Conservation (phyloP, 2,797 vertebrate genomes). For the Cichlasoma orientale region DNA sequence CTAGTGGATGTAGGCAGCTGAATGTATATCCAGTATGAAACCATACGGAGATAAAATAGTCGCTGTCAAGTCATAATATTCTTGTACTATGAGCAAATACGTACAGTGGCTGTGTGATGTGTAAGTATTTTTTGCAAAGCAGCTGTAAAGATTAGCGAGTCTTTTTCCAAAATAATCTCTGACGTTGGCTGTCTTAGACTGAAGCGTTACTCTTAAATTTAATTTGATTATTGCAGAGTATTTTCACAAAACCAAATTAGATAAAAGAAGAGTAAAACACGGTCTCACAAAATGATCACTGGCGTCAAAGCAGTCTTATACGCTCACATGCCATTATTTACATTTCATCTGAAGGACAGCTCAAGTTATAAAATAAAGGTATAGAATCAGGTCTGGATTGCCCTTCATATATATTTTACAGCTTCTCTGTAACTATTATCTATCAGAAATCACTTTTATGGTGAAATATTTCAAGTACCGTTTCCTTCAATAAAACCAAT, state of each 20-base stretch:
- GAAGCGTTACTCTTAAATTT: neutral
- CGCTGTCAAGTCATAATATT: constrained; percentile 23
- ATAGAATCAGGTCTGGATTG: neutral
- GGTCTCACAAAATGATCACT: neutral
- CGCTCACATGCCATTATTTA: neutral
- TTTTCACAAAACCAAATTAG: neutral
- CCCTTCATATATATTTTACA: constrained; percentile 12
- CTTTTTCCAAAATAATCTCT: neutral
- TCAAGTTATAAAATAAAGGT: neutral
- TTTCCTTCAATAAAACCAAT: constrained; percentile 38
- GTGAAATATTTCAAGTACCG: constrained; percentile 35
- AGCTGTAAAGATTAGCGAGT: neutral
- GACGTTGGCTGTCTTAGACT: no score
- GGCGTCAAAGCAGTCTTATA: neutral
- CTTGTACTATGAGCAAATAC: constrained; percentile 16
- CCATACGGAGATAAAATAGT: constrained; percentile 38
- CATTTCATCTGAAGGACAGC: neutral
- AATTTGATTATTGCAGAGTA: neutral
- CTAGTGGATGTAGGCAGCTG: constrained; percentile 46
- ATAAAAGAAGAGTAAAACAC: neutral
- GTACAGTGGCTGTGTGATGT: neutral
- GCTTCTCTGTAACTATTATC: constrained; percentile 18
- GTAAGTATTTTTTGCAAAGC: neutral
- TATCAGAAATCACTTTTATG: constrained; percentile 7
- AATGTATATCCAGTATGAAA: constrained; percentile 39